Evolutionary conservation across 2,113 vertebrate species (phyloP).

Genomic region (Piaya cayana): DNA sequence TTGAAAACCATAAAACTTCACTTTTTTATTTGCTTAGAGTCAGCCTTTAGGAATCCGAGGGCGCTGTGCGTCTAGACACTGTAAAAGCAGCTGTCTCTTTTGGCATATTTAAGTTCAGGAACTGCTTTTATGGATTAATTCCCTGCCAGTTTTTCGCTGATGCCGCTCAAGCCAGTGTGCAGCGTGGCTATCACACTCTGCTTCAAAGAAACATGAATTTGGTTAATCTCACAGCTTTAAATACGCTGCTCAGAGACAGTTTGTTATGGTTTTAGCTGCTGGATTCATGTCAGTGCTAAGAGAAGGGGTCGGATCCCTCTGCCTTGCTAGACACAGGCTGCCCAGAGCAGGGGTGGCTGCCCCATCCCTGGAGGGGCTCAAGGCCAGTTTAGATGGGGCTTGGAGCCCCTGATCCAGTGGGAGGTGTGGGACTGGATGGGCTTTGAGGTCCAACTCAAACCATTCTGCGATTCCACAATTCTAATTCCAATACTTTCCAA

Average conservation of each 20-base stretch:
- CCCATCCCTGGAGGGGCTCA: no score
- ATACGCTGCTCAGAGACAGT: neutral
- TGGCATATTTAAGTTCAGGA: conserved; percentile 10
- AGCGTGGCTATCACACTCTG: neutral
- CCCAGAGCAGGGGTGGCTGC: no score
- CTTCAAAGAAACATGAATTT: neutral
- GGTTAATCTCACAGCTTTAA: accelerated
- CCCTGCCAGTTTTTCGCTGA: conserved; percentile 3
- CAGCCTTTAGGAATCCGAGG: neutral
- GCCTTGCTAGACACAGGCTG: no score
- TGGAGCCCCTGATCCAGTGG: no score
- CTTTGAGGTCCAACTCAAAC: no score
- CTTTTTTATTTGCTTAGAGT: neutral
- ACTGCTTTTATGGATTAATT: conserved; percentile 51
- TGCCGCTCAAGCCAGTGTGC: neutral
- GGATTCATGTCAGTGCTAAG: neutral
- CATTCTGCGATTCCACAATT: no score
- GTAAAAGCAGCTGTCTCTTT: conserved; percentile 40
- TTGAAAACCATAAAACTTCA: neutral
- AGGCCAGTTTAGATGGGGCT: no score
- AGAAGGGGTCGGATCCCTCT: neutral
- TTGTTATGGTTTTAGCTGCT: neutral
- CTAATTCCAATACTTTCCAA: no score
- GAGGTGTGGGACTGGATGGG: no score
- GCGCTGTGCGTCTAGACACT: conserved; percentile 33